Evolutionary conservation across 2,888 invertebrate species (phyloP).

Genomic region (Tetanocera ferruginea): DNA sequence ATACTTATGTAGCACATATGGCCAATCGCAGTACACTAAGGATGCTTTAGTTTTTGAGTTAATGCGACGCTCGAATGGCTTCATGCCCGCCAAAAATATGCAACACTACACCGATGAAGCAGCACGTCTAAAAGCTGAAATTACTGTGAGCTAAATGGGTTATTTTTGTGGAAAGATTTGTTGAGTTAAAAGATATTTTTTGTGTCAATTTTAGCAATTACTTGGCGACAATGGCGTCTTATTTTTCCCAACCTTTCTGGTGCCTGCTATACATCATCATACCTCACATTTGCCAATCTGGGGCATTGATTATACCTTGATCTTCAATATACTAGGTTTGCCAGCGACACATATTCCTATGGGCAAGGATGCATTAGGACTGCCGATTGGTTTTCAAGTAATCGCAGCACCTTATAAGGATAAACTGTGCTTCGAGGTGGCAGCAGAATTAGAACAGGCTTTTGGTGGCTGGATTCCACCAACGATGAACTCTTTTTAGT

Average conservation of each 20-base stretch:
- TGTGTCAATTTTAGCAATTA: constrained; percentile 58
- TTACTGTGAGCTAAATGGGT: constrained; percentile 41
- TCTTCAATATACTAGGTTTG: constrained; percentile 76
- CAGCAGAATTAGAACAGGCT: constrained; percentile 80
- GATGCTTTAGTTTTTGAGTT: constrained; percentile 60
- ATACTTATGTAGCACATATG: constrained; percentile 47
- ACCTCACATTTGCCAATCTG: constrained; percentile 70
- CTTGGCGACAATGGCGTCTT: constrained; percentile 80
- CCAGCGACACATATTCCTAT: constrained; percentile 83
- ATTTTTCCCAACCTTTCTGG: constrained; percentile 79
- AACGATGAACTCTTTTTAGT: not conserved
- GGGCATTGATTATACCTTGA: constrained; percentile 57
- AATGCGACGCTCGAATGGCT: constrained; percentile 54
- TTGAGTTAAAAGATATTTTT: constrained; percentile 24
- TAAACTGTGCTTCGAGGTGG: constrained; percentile 83
- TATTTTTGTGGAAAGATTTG: not conserved
- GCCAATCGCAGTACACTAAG: constrained; percentile 56
- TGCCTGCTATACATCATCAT: constrained; percentile 77
- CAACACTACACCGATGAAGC: constrained; percentile 51
- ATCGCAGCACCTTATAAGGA: constrained; percentile 83
- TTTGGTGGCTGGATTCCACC: constrained; percentile 88
- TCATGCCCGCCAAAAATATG: constrained; percentile 53
- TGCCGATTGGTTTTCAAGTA: constrained; percentile 85
- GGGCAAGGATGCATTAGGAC: constrained; percentile 74
- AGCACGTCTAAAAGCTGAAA: constrained; percentile 44